Base-by-base conservation (phyloP, 2,888 invertebrate species). In the Helobdella robusta region DNA sequence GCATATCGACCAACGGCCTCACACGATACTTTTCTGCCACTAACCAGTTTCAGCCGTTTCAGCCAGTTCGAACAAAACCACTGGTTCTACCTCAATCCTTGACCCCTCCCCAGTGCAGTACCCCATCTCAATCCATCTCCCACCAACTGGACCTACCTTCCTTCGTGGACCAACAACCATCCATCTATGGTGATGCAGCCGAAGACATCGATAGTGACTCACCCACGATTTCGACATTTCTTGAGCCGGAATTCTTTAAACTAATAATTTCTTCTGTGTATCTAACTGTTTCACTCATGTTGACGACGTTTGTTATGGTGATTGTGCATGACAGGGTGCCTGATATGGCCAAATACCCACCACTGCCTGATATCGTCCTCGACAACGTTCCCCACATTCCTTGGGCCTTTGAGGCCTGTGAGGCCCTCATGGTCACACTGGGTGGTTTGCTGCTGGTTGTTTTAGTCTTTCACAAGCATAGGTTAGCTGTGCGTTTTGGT, bases 351-450 rank as follows among this genome's bases (percentile, higher is more conserved):
- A 92, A 91, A 74, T 97, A 98, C 82, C 98, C 98, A 6, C 98
- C 98, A 30, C 84, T 98, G 75, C 98, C 98, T 40, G 98, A 98
- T 81, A 87, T 98, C 73, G 93, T 98, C 80, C 84, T 98, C 70
- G 98, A 98, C 79, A 98, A 97, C 83, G 91, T 98, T 69, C 98
- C 98, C 2, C 90, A 92, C 78, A 97, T 98, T 76, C 92, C 95
- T 0, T 97, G 95, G 95, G 97, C 95, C n/a, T 97, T 97, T 80
- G 89, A 92, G 76, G 91, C 93, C 87, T 94, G 95, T 79, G 97
- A 98, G 83, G 86, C 94, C 68, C 92, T 94, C 2, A 92, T 90
- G 66, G 87, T 94, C 50, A 81, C 91, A 66, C 82, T 98, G 50
- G 87, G 89, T 78, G 84, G 87, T 36, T 87, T 94, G 72, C 95